Evolutionary conservation across 2,797 vertebrate species (phyloP).

Genomic region (Tokudaia muenninki): DNA sequence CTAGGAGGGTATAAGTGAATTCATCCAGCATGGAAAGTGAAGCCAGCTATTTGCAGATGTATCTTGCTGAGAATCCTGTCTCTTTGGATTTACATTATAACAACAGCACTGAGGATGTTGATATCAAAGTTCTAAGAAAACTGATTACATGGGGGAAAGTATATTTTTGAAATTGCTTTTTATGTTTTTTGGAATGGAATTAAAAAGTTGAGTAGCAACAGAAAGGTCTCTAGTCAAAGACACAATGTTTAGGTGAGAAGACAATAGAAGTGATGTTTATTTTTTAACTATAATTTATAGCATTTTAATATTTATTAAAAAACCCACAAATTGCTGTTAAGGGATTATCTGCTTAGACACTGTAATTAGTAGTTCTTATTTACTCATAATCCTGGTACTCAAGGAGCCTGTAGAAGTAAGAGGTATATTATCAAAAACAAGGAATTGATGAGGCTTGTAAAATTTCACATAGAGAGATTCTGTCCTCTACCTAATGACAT

Average conservation of each 20-base stretch:
- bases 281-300: neutral
- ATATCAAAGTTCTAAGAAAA: too few species aligned
- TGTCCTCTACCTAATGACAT: neutral
- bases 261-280: neutral
- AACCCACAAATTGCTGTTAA: neutral
- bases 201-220: neutral
- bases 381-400: neutral
- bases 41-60: neutral
- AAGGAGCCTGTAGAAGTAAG: neutral
- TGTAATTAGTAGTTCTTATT: neutral
- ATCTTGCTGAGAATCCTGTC: neutral
- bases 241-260: neutral
- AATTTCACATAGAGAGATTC: neutral
- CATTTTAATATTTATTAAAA: neutral
- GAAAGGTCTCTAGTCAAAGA: neutral
- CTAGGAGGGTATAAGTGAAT: neutral
- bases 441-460: neutral
- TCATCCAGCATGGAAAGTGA: neutral
- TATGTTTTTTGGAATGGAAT: neutral
- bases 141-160: neutral
- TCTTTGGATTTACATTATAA: neutral
- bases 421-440: neutral
- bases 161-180: neutral
- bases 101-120: neutral
- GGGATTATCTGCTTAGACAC: neutral